Evolutionary conservation across 1,140 invertebrate genomes (phyloP).

Genomic region (Drosophila virilis): DNA sequence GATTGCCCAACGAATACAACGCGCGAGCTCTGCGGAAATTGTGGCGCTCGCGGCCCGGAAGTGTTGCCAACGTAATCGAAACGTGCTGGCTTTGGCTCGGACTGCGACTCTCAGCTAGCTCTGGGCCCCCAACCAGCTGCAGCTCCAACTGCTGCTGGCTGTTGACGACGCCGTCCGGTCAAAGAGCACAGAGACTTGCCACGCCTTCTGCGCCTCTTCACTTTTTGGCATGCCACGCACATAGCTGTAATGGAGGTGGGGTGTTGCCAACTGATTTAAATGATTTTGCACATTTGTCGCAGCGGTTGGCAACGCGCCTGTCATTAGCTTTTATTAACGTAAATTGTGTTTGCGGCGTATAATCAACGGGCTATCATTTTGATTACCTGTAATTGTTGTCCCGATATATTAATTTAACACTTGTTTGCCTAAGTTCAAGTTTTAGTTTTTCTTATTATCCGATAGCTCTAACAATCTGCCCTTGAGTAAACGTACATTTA

Average conservation of each 20-base stretch:
- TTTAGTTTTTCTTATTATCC: not conserved
- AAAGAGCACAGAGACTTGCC: conserved; percentile 16
- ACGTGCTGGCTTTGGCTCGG: conserved; percentile 47
- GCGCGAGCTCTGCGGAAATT: conserved; percentile 60
- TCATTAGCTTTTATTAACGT: conserved; percentile 57
- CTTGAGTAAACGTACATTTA: conserved; percentile 3
- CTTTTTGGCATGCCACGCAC: conserved; percentile 26
- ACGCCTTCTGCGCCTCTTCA: not conserved
- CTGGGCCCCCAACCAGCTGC: not conserved
- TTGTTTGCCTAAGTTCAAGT: not conserved
- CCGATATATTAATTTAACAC: not conserved
- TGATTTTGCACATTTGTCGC: conserved; percentile 65
- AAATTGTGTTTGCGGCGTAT: conserved; percentile 51
- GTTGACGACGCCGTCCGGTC: conserved; percentile 59
- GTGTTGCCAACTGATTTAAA: conserved; percentile 55
- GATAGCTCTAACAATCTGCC: not conserved
- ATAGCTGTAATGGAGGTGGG: not conserved
- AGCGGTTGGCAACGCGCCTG: conserved; percentile 44
- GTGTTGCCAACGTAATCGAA: conserved; percentile 80
- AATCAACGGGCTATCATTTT: not conserved
- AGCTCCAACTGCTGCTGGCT: conserved; percentile 42
- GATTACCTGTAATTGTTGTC: conserved; percentile 7
- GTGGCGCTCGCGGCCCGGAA: conserved; percentile 77
- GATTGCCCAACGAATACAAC: conserved; percentile 44
- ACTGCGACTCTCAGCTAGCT: conserved; percentile 2